Conservation (phyloP, 2,113 vertebrate species). For the Callocephalon fimbriatum region DNA sequence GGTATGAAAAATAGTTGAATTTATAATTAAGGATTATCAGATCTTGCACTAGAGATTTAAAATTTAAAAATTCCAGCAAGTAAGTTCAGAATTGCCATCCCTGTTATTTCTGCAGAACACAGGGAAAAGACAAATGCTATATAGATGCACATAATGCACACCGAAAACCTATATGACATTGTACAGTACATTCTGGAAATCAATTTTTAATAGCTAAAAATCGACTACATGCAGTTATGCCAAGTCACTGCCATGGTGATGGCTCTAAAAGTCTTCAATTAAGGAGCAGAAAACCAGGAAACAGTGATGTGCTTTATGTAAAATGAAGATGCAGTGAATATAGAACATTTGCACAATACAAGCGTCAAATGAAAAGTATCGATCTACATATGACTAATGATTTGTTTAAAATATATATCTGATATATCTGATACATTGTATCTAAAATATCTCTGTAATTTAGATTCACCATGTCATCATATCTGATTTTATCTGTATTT, state of each 20-base stretch:
- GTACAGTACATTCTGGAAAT: constrained; percentile 41
- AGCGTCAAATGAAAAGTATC: not conserved
- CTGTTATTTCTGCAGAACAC: not conserved
- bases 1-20: not conserved
- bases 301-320: not conserved
- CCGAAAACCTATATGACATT: constrained; percentile 23
- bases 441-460: not conserved
- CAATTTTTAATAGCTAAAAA: constrained; percentile 59
- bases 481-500: not conserved
- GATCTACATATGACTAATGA: not conserved
- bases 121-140: not conserved
- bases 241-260: constrained; percentile 39
- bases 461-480: not conserved
- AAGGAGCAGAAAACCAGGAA: constrained; percentile 12
- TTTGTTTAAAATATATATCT: not conserved
- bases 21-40: not conserved
- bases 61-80: not conserved
- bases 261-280: constrained; percentile 34
- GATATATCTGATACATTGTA: not conserved
- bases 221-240: constrained; percentile 10
- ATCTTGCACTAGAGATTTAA: not conserved
- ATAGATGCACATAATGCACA: not conserved
- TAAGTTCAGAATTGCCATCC: not conserved
- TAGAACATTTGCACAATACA: not conserved
- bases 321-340: not conserved